Evolutionary conservation across 1,140 invertebrate species (phyloP), one percentile per base, ranked within the genome.

Genomic region (Luehdorfia chinensis): DNA sequence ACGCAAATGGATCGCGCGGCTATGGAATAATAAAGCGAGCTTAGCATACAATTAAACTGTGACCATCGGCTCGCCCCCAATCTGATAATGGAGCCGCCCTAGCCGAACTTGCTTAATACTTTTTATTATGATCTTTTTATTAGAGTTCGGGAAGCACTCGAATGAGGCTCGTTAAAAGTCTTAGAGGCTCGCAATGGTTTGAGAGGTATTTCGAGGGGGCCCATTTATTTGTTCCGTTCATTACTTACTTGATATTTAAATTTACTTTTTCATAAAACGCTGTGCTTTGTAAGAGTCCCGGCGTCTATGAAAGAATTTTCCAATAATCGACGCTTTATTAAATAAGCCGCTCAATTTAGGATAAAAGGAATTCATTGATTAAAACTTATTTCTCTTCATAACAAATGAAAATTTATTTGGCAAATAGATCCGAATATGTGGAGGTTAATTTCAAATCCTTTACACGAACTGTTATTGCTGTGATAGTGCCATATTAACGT

Each of bases 81-180:
- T 46, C 32, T 46, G 53, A 50, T 50, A 55, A 55, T 46, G 47
- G 39, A 2, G 21, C 19, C 25, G 18, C 16, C 39, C 27, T 18
- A 23, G 32, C 51, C 14, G 23, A 48, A 30, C 48, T 48, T 19
- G 49, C 30, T n/a, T n/a, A n/a, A 25, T 44, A 68, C 65, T 62
- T 61, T 73, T 72, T 65, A 72, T 75, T 75, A 70, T 69, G 61
- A 75, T 69, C 66, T 64, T 75, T 75, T 74, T 67, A 75, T 72
- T 67, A 66, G 55, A 78, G 59, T 76, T 75, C 59, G 70, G 59
- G 65, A 72, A 75, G 59, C 61, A 63, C 54, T 66, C 63, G 59
- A 70, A 72, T 67, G 63, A 47, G 62, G 30, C 60, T 73, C 75
- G 66, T 79, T 75, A 78, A 77, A 74, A 74, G 65, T 75, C 59